phyloP scores from a whole-genome alignment of 2,113 vertebrate genomes.

The Narcine bancroftii region DNA sequence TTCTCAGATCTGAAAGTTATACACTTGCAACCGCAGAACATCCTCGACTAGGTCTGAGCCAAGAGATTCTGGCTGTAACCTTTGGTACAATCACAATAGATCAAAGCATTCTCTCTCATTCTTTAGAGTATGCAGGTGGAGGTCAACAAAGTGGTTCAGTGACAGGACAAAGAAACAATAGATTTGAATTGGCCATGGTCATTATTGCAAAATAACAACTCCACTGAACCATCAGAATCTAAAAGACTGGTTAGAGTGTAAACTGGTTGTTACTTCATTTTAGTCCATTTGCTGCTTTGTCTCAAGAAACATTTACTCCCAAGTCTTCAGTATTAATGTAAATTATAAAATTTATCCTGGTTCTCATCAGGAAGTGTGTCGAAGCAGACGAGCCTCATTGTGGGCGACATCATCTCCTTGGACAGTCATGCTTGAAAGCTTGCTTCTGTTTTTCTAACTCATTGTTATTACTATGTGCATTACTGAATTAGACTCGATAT shows the following conservation, averaged over 20 bases:
- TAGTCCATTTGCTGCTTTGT: background rate
- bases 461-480: background rate
- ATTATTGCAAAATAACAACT: background rate
- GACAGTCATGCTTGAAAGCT: background rate
- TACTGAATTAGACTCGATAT: background rate
- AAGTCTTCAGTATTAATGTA: background rate
- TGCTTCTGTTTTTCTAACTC: background rate
- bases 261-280: background rate
- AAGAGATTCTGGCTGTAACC: background rate
- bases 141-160: background rate
- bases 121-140: background rate
- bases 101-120: background rate
- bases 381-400: background rate
- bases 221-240: background rate
- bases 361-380: background rate
- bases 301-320: background rate
- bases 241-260: background rate
- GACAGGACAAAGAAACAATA: background rate
- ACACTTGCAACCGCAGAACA: too few species aligned
- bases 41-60: too few species aligned
- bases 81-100: background rate
- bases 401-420: background rate
- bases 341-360: background rate
- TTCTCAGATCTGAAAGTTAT: background rate
- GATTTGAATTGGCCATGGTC: background rate